Evolutionary conservation across 2,113 vertebrate genomes (phyloP), one percentile per base, ranked within the genome.

Genomic region (Oryzias melastigma): DNA sequence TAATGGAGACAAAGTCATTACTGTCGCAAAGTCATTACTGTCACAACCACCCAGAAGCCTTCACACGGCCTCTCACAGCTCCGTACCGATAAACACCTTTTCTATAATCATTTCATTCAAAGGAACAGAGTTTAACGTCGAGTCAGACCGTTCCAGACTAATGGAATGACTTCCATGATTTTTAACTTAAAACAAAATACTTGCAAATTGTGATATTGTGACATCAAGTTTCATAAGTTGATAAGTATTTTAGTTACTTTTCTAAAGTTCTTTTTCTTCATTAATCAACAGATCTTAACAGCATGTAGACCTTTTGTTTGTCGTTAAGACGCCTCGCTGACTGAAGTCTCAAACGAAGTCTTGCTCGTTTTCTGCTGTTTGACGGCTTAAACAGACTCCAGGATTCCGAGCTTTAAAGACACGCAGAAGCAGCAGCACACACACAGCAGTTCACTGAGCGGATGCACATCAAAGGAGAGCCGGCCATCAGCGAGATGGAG

Each of bases 391-490:
- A 51, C 17, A 29, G 49, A 13, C 27, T 27, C 4, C 40, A 25
- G 40, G 18, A 29, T 58, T 52, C 18, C 25, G 53, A 15, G 35
- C 44, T 43, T 18, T 50, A 18, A 50, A 57, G 52, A 43, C 54
- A 44, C 47, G 15, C 44, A 46, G 16, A 46, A 16, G 15, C 44
- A 46, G 5, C 41, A 19, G 29, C 16, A 49, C 20, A 61, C 14
- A 47, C 25, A 48, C 19, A 45, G 15, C 41, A 52, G 68, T 17
- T 64, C 55, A 52, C 25, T 52, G 54, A 40, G 48, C 10, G 17
- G 61, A 62, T 64, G 59, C 59, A 77, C 76, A 83, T 83, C 77
- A 80, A 75, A 81, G 72, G 19, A 58, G 52, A 22, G 22, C 52
- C 55, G 70, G 57, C 61, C 70, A 62, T 65, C 65, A 67, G 64